Percentiles rank a stretch among this genome's conserved stretches.
Conservation (phyloP, 2,113 vertebrate genomes). For the Corythaeola cristata region DNA sequence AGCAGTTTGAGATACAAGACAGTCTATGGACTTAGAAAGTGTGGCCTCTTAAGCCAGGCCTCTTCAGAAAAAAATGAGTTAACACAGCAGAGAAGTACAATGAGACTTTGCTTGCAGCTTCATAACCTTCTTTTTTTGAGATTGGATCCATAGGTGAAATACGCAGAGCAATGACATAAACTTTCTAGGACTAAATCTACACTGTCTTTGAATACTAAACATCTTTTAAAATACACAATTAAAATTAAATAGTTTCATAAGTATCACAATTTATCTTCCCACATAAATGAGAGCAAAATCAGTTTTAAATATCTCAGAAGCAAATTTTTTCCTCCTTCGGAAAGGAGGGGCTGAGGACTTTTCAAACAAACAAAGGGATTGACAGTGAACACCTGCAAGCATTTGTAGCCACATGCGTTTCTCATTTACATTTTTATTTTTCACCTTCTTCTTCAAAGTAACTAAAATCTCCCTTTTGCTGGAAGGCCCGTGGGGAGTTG, state of each 20-base stretch:
- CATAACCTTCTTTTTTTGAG: neutral
- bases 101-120: neutral
- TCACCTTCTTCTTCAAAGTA: neutral
- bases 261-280: neutral
- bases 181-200: neutral
- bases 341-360: neutral
- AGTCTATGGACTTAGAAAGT: neutral
- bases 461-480: neutral
- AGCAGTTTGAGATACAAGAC: neutral
- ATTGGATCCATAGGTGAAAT: neutral
- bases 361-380: neutral
- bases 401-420: neutral
- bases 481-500: neutral
- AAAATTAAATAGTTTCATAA: neutral
- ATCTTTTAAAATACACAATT: neutral
- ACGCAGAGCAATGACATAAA: neutral
- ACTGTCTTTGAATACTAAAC: neutral
- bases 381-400: neutral
- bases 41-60: neutral
- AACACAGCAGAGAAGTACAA: neutral
- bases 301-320: neutral
- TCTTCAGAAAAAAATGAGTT: neutral
- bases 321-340: neutral
- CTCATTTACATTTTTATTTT: conserved; percentile 22
- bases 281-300: conserved; percentile 26